Base-by-base conservation (phyloP, 2,797 vertebrate genomes). In the Picus viridis region DNA sequence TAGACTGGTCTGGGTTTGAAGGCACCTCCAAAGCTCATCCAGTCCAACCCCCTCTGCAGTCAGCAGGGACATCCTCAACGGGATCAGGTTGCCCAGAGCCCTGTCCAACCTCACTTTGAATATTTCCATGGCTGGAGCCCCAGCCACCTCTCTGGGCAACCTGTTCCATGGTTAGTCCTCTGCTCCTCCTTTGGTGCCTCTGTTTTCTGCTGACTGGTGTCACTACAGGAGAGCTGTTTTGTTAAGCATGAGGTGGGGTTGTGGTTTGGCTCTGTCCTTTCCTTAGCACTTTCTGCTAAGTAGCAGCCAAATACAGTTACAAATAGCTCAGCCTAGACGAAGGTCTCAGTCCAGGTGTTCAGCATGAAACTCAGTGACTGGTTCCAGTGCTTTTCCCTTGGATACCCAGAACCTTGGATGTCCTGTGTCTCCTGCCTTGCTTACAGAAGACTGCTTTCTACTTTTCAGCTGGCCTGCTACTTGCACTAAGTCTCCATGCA, bases 211-310 rank as follows among this genome's bases (percentile, higher is more conserved):
- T 74, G 8, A 23, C 32, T 71, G 7, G 3, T 67, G 22, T 53
- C 56, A 14, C 75, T 58, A 43, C 27, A 29, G 23, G 64, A 79
- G 79, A 73, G 18, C 16, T 75, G 4, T 69, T 77, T 27, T 0
- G 0, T 73, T 54, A 79, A 83, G n/a, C 4, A 0, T 61, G n/a
- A 56, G 16, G 3, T 32, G 11, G 3, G 65, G 19, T 0, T 75
- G 29, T 53, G 8, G 6, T 70, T 92, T 92, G 12, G 8, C 69
- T 45, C 27, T 79, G 30, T 82, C 8, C 9, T 79, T 34, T 34
- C 34, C 34, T 34, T 34, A 80, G 22, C 47, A 6, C 30, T 6
- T 88, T 83, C 56, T 88, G 26, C 51, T 78, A 63, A 43, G 27
- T 22, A 69, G n/a, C 20, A 49, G 56, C 29, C 1, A 5, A 67